These are phyloP conservation scores for Drosophila punjabiensis DNA, from an alignment of 1,140 invertebrate species.

Conservation along the genomic window DNA sequence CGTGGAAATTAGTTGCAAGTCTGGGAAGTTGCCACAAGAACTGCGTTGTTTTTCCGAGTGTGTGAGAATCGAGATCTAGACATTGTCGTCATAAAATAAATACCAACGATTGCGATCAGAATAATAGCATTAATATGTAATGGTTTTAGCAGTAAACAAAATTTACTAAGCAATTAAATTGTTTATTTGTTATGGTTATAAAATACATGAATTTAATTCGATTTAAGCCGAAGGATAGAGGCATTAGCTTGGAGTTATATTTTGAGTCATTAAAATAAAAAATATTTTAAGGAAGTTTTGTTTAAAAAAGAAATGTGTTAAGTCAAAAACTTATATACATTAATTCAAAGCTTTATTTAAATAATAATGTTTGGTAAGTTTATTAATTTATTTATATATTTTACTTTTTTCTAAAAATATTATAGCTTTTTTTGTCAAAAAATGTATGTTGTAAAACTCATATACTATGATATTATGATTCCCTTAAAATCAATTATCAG, in stretches of 20 bases:
- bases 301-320: background rate
- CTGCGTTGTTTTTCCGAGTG: constrained; percentile 20
- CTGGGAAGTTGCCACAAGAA: constrained; percentile 43
- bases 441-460: background rate
- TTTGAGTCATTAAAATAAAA: no score
- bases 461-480: no score
- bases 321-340: background rate
- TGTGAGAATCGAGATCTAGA: constrained; percentile 32
- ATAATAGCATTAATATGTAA: background rate
- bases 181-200: background rate
- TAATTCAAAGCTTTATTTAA: no score
- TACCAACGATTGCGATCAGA: constrained; percentile 11
- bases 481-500: background rate
- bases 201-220: background rate
- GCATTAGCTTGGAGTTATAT: no score
- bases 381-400: background rate
- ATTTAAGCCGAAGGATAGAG: no score
- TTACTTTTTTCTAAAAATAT: background rate
- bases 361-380: background rate
- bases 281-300: background rate
- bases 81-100: constrained; percentile 2
- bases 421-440: background rate
- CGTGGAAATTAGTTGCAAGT: constrained; percentile 61
- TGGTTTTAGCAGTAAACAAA: background rate
- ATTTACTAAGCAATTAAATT: no score